A percentile compares a stretch with the other conserved stretches of the same genome.
These are phyloP conservation scores for Nymphalis c-album DNA, from an alignment of 2,888 invertebrate species.

Conservation along the genomic window DNA sequence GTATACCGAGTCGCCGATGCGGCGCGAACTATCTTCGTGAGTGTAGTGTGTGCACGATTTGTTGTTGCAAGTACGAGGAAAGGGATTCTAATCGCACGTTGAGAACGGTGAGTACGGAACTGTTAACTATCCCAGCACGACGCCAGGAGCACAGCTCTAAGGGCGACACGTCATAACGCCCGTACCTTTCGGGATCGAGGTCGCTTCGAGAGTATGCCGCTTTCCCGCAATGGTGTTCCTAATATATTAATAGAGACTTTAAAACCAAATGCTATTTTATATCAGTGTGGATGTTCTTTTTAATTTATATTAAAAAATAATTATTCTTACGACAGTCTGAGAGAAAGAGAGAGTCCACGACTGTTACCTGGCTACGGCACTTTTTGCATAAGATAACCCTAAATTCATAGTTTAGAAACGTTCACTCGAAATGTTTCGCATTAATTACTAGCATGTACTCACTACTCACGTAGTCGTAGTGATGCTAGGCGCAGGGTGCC, in stretches of 20 bases:
- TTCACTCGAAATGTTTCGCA: slow-evolving; percentile 34
- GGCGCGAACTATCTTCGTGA: slow-evolving; percentile 64
- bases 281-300: neutral
- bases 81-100: slow-evolving; percentile 8
- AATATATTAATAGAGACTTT: slow-evolving; percentile 36
- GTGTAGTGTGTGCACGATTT: slow-evolving; percentile 46
- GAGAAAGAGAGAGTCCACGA: neutral
- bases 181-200: slow-evolving; percentile 50
- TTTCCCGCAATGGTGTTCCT: slow-evolving; percentile 50
- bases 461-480: slow-evolving; percentile 6
- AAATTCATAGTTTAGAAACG: slow-evolving; percentile 23
- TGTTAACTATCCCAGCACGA: neutral
- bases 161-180: slow-evolving; percentile 48
- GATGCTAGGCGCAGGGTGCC: slow-evolving; percentile 31
- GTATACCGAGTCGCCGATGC: slow-evolving; percentile 63
- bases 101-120: slow-evolving; percentile 20
- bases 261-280: slow-evolving; percentile 9
- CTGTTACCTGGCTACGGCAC: neutral
- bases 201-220: slow-evolving; percentile 50
- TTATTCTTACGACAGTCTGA: neutral
- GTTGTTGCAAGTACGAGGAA: slow-evolving; percentile 15
- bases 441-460: slow-evolving; percentile 27
- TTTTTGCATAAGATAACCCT: slow-evolving; percentile 13
- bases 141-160: slow-evolving; percentile 13
- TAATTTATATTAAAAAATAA: neutral